Percentiles rank a stretch among this genome's conserved stretches.
Conservation (phyloP, 1,140 invertebrate species). For the Zaprionus nigranus region DNA sequence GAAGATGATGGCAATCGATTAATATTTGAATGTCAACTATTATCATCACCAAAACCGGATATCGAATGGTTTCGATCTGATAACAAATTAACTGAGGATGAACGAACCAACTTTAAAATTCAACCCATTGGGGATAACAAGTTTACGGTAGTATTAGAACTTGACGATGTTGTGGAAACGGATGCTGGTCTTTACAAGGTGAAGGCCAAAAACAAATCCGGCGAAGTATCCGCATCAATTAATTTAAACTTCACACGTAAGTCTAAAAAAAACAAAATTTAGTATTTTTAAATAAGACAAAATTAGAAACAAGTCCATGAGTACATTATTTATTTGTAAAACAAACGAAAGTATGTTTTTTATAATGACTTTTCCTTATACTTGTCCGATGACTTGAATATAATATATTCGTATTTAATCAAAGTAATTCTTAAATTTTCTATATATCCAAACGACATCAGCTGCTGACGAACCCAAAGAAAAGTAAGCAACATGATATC, state of each 20-base stretch:
- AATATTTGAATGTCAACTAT: conserved; percentile 97
- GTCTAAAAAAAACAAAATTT: conserved; percentile 84
- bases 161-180: conserved; percentile 97
- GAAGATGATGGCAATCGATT: conserved; percentile 98
- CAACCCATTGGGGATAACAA: conserved; percentile 93
- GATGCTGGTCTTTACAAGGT: conserved; percentile 99
- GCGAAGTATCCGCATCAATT: conserved; percentile 98
- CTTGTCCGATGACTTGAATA: background rate
- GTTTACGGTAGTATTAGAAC: conserved; percentile 95
- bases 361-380: background rate
- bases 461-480: conserved; percentile 93
- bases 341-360: background rate
- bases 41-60: conserved; percentile 94
- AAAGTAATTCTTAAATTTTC: conserved; percentile 6
- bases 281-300: too few relatives aligned
- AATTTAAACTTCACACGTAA: conserved; percentile 99
- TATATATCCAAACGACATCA: conserved; percentile 79
- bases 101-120: conserved; percentile 93
- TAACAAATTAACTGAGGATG: conserved; percentile 91
- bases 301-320: background rate
- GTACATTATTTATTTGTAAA: background rate
- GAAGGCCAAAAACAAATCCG: conserved; percentile 98
- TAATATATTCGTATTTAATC: background rate
- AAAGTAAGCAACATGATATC: conserved; percentile 88
- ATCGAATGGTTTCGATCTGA: conserved; percentile 97